Percentiles rank a stretch among this genome's conserved stretches.
These are phyloP conservation scores for Crepidodera aurea DNA, from an alignment of 2,888 invertebrate species.

Conservation along the genomic window DNA sequence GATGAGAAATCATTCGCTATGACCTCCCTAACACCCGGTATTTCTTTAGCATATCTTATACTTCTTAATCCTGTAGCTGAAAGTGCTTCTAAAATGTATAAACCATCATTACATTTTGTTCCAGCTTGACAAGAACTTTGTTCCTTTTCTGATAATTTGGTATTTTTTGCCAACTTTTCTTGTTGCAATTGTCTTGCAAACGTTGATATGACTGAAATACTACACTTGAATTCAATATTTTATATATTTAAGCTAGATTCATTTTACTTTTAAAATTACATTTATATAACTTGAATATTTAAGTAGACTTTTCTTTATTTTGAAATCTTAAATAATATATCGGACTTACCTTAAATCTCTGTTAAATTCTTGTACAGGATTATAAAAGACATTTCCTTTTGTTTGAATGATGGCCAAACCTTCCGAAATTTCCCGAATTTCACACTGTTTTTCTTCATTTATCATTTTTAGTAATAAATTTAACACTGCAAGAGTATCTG, in stretches of 20 bases:
- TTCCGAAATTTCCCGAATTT: slow-evolving; percentile 67
- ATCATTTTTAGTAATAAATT: background rate
- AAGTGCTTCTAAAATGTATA: slow-evolving; percentile 88
- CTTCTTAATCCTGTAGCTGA: slow-evolving; percentile 96
- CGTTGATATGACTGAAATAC: slow-evolving; percentile 76
- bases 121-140: slow-evolving; percentile 35
- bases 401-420: slow-evolving; percentile 81
- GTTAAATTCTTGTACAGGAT: slow-evolving; percentile 98
- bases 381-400: slow-evolving; percentile 90
- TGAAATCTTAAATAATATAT: too few relatives aligned
- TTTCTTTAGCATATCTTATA: slow-evolving; percentile 95
- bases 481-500: background rate
- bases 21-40: slow-evolving; percentile 80
- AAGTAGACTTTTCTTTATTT: too few relatives aligned
- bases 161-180: slow-evolving; percentile 44
- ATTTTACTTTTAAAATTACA: too few relatives aligned
- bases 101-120: slow-evolving; percentile 62
- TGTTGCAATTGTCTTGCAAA: slow-evolving; percentile 64
- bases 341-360: slow-evolving; percentile 78
- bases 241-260: background rate
- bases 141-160: slow-evolving; percentile 25
- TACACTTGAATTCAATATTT: slow-evolving; percentile 52
- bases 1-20: slow-evolving; percentile 91
- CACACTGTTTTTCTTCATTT: background rate
- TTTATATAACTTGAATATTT: too few relatives aligned